A percentile compares a stretch with the other conserved stretches of the same genome.
Evolutionary conservation across 2,113 vertebrate genomes (phyloP).

Genomic region (Ageneiosus marmoratus): DNA sequence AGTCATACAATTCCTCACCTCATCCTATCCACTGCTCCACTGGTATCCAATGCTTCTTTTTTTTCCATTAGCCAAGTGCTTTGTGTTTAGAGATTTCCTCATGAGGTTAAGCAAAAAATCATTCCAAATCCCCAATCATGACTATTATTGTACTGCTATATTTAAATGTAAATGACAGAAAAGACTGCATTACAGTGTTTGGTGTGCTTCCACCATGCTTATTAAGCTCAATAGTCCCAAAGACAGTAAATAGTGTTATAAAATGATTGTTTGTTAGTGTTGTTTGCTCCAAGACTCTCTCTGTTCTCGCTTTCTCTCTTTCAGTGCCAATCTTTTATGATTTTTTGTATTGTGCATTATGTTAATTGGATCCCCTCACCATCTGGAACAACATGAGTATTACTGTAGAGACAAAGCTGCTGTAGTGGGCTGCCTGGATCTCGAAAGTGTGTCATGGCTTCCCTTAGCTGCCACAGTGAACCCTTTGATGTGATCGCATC

Average conservation of each 20-base stretch:
- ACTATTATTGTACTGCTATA: background rate
- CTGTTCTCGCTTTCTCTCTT: background rate
- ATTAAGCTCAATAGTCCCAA: conserved; percentile 1
- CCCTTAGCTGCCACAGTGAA: conserved; percentile 70
- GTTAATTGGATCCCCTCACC: conserved; percentile 64
- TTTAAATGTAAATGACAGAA: background rate
- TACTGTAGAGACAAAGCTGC: conserved; percentile 63
- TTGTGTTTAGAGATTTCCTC: background rate
- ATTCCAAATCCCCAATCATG: background rate
- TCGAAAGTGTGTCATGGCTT: conserved; percentile 66
- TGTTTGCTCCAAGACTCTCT: conserved; percentile 1
- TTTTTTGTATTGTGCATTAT: conserved; percentile 54
- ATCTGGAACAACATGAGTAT: conserved; percentile 69
- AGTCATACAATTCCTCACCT: background rate
- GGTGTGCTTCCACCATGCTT: background rate
- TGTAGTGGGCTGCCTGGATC: conserved; percentile 56
- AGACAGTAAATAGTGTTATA: background rate
- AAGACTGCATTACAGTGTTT: background rate
- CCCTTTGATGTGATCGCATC: conserved; percentile 79
- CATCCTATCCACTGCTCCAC: background rate
- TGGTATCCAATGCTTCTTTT: background rate
- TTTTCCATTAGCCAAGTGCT: background rate
- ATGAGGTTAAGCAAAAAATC: background rate
- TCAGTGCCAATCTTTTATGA: conserved; percentile 14
- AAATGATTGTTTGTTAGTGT: background rate